Evolutionary conservation across 2,113 vertebrate species (phyloP).

Genomic region (Poicephalus meyeri): DNA sequence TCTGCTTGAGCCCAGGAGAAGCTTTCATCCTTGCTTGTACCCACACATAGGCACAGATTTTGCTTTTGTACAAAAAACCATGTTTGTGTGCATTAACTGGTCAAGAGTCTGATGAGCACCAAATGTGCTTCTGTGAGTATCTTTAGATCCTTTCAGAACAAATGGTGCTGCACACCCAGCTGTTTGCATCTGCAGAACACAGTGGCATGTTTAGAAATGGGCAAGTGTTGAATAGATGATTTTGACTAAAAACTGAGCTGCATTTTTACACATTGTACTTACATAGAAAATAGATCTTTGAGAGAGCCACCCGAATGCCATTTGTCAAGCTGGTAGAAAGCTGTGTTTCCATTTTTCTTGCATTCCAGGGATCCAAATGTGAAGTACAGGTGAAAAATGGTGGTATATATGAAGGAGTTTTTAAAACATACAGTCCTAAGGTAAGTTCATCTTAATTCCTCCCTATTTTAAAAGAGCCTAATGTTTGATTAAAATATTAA

Average conservation of each 20-base stretch:
- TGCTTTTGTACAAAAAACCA: background rate
- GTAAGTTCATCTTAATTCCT: constrained; percentile 72
- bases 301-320: background rate
- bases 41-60: background rate
- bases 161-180: background rate
- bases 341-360: constrained; percentile 14
- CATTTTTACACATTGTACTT: background rate
- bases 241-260: background rate
- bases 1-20: background rate
- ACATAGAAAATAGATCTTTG: background rate
- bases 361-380: constrained; percentile 94
- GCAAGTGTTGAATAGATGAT: background rate
- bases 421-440: constrained; percentile 99
- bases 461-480: background rate
- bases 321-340: background rate
- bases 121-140: background rate
- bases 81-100: background rate
- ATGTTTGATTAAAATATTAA: background rate
- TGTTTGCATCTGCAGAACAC: background rate
- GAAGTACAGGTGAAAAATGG: constrained; percentile 99
- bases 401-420: constrained; percentile 96
- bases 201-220: background rate
- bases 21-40: background rate
- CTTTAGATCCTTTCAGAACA: background rate
- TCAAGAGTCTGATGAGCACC: background rate